Evolutionary conservation across 2,888 invertebrate genomes (phyloP).

Genomic region (Podabrus alpinus): DNA sequence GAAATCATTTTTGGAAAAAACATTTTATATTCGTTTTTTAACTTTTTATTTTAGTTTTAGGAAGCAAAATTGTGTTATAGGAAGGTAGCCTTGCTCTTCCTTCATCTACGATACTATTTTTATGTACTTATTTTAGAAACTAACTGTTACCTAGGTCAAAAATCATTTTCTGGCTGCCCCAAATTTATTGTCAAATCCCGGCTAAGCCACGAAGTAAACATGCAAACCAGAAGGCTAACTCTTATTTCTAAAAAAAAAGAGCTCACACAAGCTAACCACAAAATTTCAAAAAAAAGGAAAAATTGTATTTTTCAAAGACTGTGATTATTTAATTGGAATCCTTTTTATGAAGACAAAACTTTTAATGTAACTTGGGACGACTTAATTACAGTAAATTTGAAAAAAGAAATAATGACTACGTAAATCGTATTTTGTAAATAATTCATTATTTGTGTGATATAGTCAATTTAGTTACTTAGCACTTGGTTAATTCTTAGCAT

Average conservation of each 20-base stretch:
- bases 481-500: not conserved
- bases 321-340: too few relatives aligned
- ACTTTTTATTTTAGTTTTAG: not conserved
- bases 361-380: not conserved
- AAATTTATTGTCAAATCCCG: not conserved
- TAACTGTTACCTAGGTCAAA: not conserved
- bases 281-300: not conserved
- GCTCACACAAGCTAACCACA: not conserved
- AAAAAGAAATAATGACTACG: not conserved
- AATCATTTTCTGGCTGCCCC: not conserved
- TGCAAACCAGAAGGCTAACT: not conserved
- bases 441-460: not conserved
- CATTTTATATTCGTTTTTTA: not conserved
- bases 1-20: not conserved
- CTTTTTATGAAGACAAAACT: too few relatives aligned
- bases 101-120: not conserved
- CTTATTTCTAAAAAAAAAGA: not conserved
- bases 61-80: not conserved
- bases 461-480: not conserved
- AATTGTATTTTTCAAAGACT: too few relatives aligned
- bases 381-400: not conserved
- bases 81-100: not conserved
- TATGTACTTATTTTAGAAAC: not conserved
- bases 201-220: not conserved
- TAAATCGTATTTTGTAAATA: not conserved